phyloP scores from a whole-genome alignment of 2,113 vertebrate species.

The Smithornis capensis region DNA sequence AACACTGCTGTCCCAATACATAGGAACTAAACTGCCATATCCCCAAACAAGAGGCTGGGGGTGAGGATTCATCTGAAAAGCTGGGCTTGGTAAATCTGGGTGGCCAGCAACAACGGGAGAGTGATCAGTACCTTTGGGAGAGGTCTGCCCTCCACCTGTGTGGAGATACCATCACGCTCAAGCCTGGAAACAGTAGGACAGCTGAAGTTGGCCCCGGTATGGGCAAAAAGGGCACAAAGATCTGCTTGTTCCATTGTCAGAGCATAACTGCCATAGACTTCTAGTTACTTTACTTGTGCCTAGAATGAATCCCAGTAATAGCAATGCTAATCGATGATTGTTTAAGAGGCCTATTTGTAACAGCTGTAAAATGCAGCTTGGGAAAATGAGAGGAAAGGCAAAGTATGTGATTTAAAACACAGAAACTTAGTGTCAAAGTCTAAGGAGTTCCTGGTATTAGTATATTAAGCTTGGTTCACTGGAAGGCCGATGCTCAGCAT shows the following conservation, averaged over 20 bases:
- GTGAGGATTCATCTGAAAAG: neutral
- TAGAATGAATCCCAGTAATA: neutral
- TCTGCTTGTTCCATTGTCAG: neutral
- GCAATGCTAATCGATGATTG: neutral
- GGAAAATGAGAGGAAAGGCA: neutral
- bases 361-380: neutral
- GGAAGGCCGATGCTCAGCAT: neutral
- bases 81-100: neutral
- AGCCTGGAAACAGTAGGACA: neutral
- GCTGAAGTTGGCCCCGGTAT: neutral
- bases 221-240: neutral
- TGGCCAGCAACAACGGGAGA: neutral
- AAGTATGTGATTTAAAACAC: neutral
- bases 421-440: neutral
- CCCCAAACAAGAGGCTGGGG: neutral
- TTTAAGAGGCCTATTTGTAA: neutral
- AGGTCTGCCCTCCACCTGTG: neutral
- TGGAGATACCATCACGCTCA: neutral
- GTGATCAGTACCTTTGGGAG: neutral
- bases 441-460: neutral
- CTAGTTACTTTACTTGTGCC: neutral
- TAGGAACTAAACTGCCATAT: neutral
- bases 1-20: neutral
- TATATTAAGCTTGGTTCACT: neutral
- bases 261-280: neutral